Evolutionary conservation across 2,113 vertebrate genomes (phyloP).

Genomic region (Motacilla alba): DNA sequence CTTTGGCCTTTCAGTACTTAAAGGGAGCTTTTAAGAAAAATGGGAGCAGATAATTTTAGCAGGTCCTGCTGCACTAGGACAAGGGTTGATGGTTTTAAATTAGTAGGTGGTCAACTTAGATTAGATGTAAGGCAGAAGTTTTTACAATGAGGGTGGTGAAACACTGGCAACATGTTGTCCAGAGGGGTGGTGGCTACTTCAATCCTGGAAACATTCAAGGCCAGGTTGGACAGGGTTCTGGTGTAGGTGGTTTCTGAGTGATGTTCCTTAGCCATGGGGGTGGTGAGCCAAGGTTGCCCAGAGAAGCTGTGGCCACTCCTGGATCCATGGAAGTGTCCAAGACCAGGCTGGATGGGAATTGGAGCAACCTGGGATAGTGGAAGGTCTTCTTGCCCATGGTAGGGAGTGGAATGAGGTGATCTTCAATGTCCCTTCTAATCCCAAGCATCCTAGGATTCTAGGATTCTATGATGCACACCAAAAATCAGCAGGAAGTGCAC

Average conservation of each 20-base stretch:
- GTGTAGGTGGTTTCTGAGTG: neutral
- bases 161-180: neutral
- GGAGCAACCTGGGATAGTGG: neutral
- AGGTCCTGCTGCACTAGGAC: neutral
- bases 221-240: neutral
- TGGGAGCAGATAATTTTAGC: neutral
- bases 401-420: accelerated
- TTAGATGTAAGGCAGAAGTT: neutral
- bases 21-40: neutral
- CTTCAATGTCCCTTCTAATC: neutral
- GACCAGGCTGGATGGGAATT: neutral
- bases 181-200: neutral
- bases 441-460: neutral
- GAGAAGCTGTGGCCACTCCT: neutral
- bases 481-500: neutral
- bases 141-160: neutral
- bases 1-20: neutral
- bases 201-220: neutral
- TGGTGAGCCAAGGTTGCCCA: accelerated
- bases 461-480: neutral
- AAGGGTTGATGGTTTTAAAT: neutral
- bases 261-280: neutral
- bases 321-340: neutral
- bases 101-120: neutral
- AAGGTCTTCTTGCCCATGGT: no score